phyloP scores from a whole-genome alignment of 2,888 invertebrate genomes.

The Apamea crenata region DNA sequence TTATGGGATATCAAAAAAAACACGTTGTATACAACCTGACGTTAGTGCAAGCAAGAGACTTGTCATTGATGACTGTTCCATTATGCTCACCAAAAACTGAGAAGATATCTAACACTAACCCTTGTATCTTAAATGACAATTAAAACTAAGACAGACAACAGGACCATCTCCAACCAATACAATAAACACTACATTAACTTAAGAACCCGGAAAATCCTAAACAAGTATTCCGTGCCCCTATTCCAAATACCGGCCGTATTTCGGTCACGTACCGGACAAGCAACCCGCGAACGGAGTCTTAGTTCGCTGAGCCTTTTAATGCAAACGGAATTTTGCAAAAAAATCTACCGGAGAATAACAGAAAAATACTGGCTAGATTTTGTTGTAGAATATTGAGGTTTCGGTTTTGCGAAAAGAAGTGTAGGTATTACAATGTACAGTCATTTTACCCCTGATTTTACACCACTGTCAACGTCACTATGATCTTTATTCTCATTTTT shows the following conservation, averaged over 20 bases:
- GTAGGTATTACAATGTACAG: background rate
- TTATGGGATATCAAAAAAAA: too few relatives aligned
- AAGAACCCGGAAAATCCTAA: constrained; percentile 65
- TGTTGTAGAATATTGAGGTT: background rate
- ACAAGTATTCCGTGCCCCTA: constrained; percentile 42
- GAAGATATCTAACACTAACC: background rate
- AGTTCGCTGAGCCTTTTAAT: constrained; percentile 64
- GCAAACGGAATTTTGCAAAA: constrained; percentile 64
- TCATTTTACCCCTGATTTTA: background rate
- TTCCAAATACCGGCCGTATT: constrained; percentile 51
- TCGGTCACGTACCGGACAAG: constrained; percentile 60
- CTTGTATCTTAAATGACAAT: background rate
- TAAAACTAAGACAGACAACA: constrained; percentile 24
- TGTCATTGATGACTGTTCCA: background rate
- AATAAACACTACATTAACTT: constrained; percentile 66
- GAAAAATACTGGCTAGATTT: constrained; percentile 49
- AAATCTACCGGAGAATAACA: constrained; percentile 52
- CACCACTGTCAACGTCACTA: background rate
- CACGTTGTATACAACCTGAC: too few relatives aligned
- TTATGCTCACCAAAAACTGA: background rate
- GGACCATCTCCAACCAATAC: constrained; percentile 49
- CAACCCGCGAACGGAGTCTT: constrained; percentile 60
- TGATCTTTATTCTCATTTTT: background rate
- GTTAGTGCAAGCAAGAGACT: background rate
- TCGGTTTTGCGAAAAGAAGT: background rate